phyloP scores from a whole-genome alignment of 64 coral and sea anemone genomes.

The Anthopleura sola region DNA sequence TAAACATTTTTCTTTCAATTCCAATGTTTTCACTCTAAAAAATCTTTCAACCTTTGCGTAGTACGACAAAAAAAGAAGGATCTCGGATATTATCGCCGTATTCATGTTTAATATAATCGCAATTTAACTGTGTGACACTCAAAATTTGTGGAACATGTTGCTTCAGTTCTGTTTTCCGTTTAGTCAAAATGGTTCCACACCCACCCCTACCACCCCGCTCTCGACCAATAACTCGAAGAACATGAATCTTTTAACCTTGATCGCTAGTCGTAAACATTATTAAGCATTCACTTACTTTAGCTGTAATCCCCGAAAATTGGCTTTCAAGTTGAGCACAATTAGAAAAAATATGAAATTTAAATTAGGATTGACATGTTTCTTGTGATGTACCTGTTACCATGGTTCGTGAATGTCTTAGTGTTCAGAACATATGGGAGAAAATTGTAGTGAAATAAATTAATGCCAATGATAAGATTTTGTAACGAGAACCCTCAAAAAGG shows the following conservation, averaged over 20 bases:
- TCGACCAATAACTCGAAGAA: neutral
- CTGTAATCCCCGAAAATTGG: neutral
- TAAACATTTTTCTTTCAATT: too few species aligned
- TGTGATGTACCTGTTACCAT: neutral
- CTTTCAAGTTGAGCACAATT: neutral
- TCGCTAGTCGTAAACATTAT: neutral
- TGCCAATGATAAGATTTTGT: neutral
- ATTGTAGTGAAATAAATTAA: neutral
- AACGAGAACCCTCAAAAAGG: neutral
- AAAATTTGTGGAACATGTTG: too few species aligned
- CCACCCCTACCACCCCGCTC: neutral
- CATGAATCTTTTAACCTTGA: neutral
- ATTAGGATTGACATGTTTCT: constrained; percentile 9
- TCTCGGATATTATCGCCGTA: too few species aligned
- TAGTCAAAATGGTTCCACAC: neutral
- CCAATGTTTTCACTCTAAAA: too few species aligned
- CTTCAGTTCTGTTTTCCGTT: too few species aligned
- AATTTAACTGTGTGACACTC: too few species aligned
- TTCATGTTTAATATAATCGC: too few species aligned
- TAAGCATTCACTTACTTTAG: neutral
- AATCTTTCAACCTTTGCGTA: too few species aligned
- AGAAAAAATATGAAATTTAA: constrained; percentile 4
- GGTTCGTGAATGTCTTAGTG: neutral
- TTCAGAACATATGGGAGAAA: neutral
- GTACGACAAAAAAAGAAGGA: too few species aligned